Evolutionary conservation across 2,113 vertebrate genomes (phyloP).

Genomic region (Peromyscus californicus): DNA sequence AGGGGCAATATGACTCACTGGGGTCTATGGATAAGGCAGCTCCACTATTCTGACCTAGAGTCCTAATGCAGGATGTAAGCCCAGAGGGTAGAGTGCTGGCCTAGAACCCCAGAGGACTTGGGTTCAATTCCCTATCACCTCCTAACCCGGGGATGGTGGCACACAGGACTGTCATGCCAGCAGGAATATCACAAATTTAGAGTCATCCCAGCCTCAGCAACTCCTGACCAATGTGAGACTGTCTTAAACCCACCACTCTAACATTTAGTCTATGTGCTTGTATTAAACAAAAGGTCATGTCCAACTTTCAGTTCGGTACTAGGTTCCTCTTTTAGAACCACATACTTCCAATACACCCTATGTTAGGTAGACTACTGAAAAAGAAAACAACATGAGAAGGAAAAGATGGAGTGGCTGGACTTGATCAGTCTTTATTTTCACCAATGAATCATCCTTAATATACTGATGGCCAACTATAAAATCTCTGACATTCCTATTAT

Average conservation of each 20-base stretch:
- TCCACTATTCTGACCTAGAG: neutral
- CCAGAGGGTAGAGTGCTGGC: neutral
- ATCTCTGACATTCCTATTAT: neutral
- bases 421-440: neutral
- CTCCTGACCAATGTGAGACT: neutral
- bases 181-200: no score
- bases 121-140: neutral
- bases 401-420: neutral
- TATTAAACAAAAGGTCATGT: neutral
- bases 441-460: neutral
- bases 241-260: neutral
- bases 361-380: neutral
- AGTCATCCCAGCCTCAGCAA: neutral
- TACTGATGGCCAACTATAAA: neutral
- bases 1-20: neutral
- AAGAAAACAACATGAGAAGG: neutral
- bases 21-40: neutral
- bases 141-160: neutral
- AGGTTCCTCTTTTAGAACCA: neutral
- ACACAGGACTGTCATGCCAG: neutral
- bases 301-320: neutral
- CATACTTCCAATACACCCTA: neutral
- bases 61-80: neutral
- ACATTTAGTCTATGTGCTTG: neutral
- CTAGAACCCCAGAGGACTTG: neutral